phyloP scores from a whole-genome alignment of 2,113 vertebrate genomes.

The Cathartes aura region DNA sequence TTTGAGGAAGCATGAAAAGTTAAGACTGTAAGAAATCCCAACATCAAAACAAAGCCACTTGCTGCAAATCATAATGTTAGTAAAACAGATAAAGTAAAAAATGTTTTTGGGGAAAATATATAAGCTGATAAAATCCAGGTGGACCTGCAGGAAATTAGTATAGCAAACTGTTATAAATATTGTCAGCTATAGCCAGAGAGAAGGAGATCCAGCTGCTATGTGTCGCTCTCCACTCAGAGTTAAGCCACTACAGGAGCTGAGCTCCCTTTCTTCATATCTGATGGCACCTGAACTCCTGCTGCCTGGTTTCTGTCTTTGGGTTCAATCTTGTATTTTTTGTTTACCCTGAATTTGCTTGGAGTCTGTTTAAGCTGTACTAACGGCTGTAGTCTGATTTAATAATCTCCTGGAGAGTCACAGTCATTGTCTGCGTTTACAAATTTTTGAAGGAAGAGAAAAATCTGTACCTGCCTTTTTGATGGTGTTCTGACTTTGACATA shows the following conservation, averaged over 20 bases:
- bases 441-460: not conserved
- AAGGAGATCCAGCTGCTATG: not conserved
- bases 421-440: not conserved
- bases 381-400: not conserved
- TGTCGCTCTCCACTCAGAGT: not conserved
- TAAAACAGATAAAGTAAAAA: not conserved
- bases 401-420: not conserved
- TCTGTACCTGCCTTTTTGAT: not conserved
- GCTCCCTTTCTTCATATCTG: not conserved
- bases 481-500: not conserved
- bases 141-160: not conserved
- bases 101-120: not conserved
- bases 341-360: not conserved
- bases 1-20: not conserved
- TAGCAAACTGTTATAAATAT: not conserved
- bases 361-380: not conserved
- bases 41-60: constrained; percentile 28
- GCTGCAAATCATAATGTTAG: not conserved
- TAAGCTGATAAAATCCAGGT: not conserved
- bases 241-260: not conserved
- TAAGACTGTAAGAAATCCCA: constrained; percentile 23
- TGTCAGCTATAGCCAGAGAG: not conserved
- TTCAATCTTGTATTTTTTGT: not conserved
- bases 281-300: not conserved
- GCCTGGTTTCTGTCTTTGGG: not conserved